A percentile compares a stretch with the other conserved stretches of the same genome.
phyloP scores from a whole-genome alignment of 2,113 vertebrate genomes.

The Plectropomus leopardus region DNA sequence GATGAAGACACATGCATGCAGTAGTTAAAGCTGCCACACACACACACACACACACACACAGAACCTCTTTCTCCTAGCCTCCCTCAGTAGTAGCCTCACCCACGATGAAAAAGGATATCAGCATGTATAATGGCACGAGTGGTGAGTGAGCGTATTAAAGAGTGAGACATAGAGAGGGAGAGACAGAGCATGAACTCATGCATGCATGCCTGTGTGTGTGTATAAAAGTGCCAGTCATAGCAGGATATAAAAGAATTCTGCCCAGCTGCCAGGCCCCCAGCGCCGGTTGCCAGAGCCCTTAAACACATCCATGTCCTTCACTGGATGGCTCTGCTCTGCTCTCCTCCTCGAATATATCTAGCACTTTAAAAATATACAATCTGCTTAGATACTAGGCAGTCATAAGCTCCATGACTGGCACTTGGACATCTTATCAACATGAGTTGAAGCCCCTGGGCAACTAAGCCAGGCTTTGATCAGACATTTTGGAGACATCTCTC shows the following conservation, averaged over 20 bases:
- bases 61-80: slow-evolving; percentile 8
- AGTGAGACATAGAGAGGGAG: slow-evolving; percentile 44
- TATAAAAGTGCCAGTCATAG: slow-evolving; percentile 71
- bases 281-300: slow-evolving; percentile 62
- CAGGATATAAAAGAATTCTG: slow-evolving; percentile 63
- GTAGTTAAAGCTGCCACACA: slow-evolving; percentile 10
- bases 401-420: slow-evolving; percentile 74
- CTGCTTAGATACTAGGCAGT: slow-evolving; percentile 75
- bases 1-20: slow-evolving; percentile 16
- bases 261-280: slow-evolving; percentile 71
- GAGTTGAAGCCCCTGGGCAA: slow-evolving; percentile 70
- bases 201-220: slow-evolving; percentile 55
- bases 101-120: slow-evolving; percentile 55
- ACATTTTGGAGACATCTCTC: slow-evolving; percentile 74
- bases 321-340: slow-evolving; percentile 50
- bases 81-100: slow-evolving; percentile 35
- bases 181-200: slow-evolving; percentile 48
- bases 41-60: slow-evolving; percentile 7
- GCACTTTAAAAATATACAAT: slow-evolving; percentile 83
- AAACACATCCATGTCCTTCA: slow-evolving; percentile 73
- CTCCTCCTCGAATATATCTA: slow-evolving; percentile 59
- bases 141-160: slow-evolving; percentile 55
- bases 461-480: slow-evolving; percentile 76
- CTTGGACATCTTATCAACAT: slow-evolving; percentile 74
- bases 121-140: slow-evolving; percentile 45